These are phyloP conservation scores for Callopanchax toddi DNA, from an alignment of 2,113 vertebrate genomes.

Conservation along the genomic window DNA sequence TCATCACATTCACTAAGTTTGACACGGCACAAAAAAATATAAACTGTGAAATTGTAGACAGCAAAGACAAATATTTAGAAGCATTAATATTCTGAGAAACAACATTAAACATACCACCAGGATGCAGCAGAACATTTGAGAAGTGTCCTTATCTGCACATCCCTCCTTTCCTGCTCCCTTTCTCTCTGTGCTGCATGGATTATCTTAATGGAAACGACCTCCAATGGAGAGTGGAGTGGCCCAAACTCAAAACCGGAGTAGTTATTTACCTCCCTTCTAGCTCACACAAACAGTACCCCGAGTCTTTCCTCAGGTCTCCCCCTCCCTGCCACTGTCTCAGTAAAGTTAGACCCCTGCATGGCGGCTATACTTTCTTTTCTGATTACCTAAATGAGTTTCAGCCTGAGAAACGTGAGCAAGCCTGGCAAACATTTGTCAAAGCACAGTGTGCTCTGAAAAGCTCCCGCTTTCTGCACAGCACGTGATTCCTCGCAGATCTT, in stretches of 20 bases:
- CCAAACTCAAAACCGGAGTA: conserved; percentile 48
- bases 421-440: conserved; percentile 13
- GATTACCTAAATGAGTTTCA: conserved; percentile 21
- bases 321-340: conserved; percentile 3
- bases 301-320: conserved; percentile 21
- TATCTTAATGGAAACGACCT: conserved; percentile 63
- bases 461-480: conserved; percentile 32
- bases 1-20: no score
- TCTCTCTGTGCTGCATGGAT: conserved; percentile 26
- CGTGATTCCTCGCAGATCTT: conserved; percentile 29
- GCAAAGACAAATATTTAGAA: not conserved
- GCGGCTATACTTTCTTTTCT: conserved; percentile 31
- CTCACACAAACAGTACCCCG: conserved; percentile 22
- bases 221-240: conserved; percentile 45
- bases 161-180: conserved; percentile 8
- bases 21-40: not conserved
- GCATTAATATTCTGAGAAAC: not conserved
- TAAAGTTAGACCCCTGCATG: not conserved
- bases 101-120: conserved; percentile 20
- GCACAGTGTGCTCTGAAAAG: conserved; percentile 24
- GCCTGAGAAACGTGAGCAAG: not conserved
- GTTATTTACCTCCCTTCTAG: conserved; percentile 47
- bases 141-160: conserved; percentile 14
- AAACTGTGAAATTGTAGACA: no score
- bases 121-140: conserved; percentile 21